Evolutionary conservation across 2,888 invertebrate genomes (phyloP).

Genomic region (Bedellia somnulentella): DNA sequence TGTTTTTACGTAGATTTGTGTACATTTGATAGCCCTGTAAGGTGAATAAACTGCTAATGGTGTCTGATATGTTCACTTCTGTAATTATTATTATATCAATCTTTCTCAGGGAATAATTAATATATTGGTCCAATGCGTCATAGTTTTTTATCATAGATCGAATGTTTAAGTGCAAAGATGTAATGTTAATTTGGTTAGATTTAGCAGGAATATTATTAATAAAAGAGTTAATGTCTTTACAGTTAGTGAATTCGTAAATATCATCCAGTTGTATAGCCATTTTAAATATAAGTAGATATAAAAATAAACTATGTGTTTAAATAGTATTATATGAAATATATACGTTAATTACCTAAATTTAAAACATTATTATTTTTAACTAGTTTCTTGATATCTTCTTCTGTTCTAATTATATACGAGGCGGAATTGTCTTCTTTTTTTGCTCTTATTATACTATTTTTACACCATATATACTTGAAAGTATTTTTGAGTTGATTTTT

Average conservation of each 20-base stretch:
- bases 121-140: too few relatives aligned
- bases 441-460: slow-evolving; percentile 2
- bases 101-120: too few relatives aligned
- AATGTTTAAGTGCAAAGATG: slow-evolving; percentile 12
- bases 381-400: background rate
- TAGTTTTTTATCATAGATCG: slow-evolving; percentile 13
- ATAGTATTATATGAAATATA: too few relatives aligned
- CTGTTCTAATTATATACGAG: background rate
- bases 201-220: background rate
- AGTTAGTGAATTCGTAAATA: background rate
- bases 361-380: background rate
- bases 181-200: slow-evolving; percentile 1
- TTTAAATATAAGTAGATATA: background rate
- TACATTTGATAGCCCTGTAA: too few relatives aligned
- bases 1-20: too few relatives aligned
- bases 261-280: too few relatives aligned
- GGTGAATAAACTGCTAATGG: too few relatives aligned
- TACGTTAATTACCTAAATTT: too few relatives aligned
- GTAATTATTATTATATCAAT: too few relatives aligned
- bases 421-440: background rate
- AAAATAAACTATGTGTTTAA: background rate
- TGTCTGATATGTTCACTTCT: too few relatives aligned
- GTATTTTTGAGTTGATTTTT: slow-evolving; percentile 15
- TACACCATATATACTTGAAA: slow-evolving; percentile 5
- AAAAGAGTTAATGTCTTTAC: background rate